Base-by-base conservation (phyloP, 2,797 vertebrate genomes). In the Mormyrops boulengeri region DNA sequence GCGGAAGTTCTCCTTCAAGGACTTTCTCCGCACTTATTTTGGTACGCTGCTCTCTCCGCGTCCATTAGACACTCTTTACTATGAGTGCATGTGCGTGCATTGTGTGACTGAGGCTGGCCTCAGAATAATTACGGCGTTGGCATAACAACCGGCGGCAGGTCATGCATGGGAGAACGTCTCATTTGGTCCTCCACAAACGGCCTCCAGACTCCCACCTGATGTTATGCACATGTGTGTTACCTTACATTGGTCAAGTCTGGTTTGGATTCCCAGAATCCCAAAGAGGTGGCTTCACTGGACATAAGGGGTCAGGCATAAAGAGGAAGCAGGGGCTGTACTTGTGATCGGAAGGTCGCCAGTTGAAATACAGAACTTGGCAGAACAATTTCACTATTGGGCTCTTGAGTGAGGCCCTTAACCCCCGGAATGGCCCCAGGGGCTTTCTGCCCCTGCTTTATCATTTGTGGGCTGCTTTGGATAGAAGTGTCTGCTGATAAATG, bases 141-240 rank as follows among this genome's bases (percentile, higher is more conserved):
- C 87, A 90, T 88, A 62, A 50, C 89, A 84, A 90, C 89, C 26
- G 4, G 11, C 47, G 4, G 30, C 22, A 73, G 62, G 84, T 87
- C 89, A 73, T 30, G 7, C 38, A 30, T 41, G 44, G 26, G 50
- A 85, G 55, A n/a, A 85, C 9, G 8, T 1, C 22, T 62, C 62
- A 69, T 89, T 22, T 2, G 89, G n/a, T 62, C 41, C 82, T 38
- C 6, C 87, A 53, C 47, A 53, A 44, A 34, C n/a, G 2, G 84
- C 84, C 50, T 53, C 26, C 49, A 12, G 26, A 53, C 44, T 86
- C 4, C 34, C 49, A 52, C 41, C 73, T 80, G 73, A 80, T 80
- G 73, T 41, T 6, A 2, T 41, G 12, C 12, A 41, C 73, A 8
- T 77, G 73, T 7, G 2, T 80, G 38, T n/a, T 41, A 44, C 73